Conservation (phyloP, 2,888 invertebrate species). For the Carpatolechia fugitivella region DNA sequence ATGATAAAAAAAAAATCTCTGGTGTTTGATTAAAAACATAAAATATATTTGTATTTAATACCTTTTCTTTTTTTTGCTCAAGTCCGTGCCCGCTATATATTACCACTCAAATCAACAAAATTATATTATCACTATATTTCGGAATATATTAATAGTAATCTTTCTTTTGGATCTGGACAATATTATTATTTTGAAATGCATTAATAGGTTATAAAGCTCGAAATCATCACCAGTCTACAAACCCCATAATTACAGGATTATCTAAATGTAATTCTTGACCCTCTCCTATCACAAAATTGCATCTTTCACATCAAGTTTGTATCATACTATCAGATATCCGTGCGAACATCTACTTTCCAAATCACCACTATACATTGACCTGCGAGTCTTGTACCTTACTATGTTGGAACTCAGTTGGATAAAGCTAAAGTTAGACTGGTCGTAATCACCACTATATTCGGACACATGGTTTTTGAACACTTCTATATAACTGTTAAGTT, state of each 20-base stretch:
- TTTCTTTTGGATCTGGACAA: too few relatives aligned
- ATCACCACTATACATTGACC: not conserved
- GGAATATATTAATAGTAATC: too few relatives aligned
- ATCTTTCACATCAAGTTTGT: conserved; percentile 44
- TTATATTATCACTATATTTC: too few relatives aligned
- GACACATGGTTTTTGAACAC: not conserved
- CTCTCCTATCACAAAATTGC: conserved; percentile 38
- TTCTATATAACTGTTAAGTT: not conserved
- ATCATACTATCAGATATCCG: conserved; percentile 57
- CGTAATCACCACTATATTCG: not conserved
- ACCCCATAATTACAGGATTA: not conserved
- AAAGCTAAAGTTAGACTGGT: not conserved
- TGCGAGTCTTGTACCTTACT: not conserved
- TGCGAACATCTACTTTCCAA: conserved; percentile 43
- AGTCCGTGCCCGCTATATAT: too few relatives aligned
- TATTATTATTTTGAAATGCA: too few relatives aligned
- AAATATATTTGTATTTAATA: too few relatives aligned
- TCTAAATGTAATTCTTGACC: conserved; percentile 33
- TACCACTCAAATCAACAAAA: too few relatives aligned
- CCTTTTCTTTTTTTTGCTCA: too few relatives aligned
- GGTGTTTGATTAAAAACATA: too few relatives aligned
- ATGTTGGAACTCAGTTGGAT: not conserved
- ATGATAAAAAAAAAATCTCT: too few relatives aligned
- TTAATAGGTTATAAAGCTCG: too few relatives aligned
- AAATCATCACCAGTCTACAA: too few relatives aligned